A percentile compares a stretch with the other conserved stretches of the same genome.
Evolutionary conservation across 2,888 invertebrate species (phyloP).

Genomic region (Dendrolimus pini): DNA sequence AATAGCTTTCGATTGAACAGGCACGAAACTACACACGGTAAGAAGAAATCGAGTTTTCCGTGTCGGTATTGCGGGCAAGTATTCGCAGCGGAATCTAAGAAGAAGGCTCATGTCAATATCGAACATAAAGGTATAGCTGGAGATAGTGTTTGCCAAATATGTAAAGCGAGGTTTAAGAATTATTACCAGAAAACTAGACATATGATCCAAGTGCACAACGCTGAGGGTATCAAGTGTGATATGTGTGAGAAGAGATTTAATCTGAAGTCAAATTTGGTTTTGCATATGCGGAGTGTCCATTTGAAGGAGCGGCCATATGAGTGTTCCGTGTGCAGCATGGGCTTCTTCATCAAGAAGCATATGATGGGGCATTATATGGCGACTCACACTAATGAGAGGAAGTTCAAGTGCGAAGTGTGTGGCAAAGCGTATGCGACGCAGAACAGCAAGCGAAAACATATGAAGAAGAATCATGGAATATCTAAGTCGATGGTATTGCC

Average conservation of each 20-base stretch:
- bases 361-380: slow-evolving; percentile 43
- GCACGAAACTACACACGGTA: slow-evolving; percentile 57
- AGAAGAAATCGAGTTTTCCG: slow-evolving; percentile 55
- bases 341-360: slow-evolving; percentile 55
- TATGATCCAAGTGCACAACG: slow-evolving; percentile 63
- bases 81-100: slow-evolving; percentile 57
- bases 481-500: slow-evolving; percentile 13
- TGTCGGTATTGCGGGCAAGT: slow-evolving; percentile 55
- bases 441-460: slow-evolving; percentile 56
- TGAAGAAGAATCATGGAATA: slow-evolving; percentile 59
- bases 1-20: slow-evolving; percentile 54
- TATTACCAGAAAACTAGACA: slow-evolving; percentile 66
- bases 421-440: slow-evolving; percentile 72
- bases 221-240: slow-evolving; percentile 59
- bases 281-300: slow-evolving; percentile 62
- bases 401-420: slow-evolving; percentile 78
- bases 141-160: slow-evolving; percentile 63
- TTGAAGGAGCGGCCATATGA: slow-evolving; percentile 61
- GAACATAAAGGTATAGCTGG: slow-evolving; percentile 65
- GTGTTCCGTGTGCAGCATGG: slow-evolving; percentile 64
- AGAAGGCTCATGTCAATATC: slow-evolving; percentile 58
- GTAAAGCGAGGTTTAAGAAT: slow-evolving; percentile 63
- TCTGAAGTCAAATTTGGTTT: slow-evolving; percentile 51
- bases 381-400: slow-evolving; percentile 68
- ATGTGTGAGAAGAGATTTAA: slow-evolving; percentile 65